phyloP scores from a whole-genome alignment of 2,113 vertebrate genomes.

The Lichenostomus cassidix region DNA sequence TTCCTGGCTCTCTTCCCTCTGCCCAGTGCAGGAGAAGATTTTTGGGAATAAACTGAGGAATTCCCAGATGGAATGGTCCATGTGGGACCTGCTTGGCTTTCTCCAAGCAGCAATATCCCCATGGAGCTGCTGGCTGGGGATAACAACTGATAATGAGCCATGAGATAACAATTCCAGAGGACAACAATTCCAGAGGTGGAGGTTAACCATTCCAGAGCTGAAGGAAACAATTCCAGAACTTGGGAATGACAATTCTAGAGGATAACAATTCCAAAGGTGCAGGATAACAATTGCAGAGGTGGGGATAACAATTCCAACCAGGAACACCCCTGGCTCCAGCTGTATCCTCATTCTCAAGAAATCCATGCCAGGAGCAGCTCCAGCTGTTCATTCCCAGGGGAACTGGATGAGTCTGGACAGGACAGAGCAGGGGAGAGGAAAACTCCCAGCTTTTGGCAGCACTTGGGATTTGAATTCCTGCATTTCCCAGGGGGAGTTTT shows the following conservation, averaged over 20 bases:
- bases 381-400: neutral
- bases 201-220: neutral
- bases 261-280: neutral
- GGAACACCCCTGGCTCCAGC: rapidly evolving
- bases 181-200: neutral
- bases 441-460: neutral
- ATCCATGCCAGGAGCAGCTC: neutral
- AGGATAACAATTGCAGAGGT: neutral
- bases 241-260: neutral
- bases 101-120: neutral
- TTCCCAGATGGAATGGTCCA: neutral
- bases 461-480: neutral
- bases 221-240: neutral
- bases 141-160: neutral
- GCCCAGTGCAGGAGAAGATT: neutral
- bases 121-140: neutral
- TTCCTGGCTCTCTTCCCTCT: neutral
- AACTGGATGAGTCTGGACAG: neutral
- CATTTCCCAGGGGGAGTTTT: neutral
- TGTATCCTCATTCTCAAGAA: neutral
- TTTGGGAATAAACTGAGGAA: neutral
- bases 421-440: neutral
- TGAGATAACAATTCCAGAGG: neutral
- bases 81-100: neutral
- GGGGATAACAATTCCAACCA: neutral